Conservation (phyloP, 2,113 vertebrate genomes). For the Jaculus jaculus region DNA sequence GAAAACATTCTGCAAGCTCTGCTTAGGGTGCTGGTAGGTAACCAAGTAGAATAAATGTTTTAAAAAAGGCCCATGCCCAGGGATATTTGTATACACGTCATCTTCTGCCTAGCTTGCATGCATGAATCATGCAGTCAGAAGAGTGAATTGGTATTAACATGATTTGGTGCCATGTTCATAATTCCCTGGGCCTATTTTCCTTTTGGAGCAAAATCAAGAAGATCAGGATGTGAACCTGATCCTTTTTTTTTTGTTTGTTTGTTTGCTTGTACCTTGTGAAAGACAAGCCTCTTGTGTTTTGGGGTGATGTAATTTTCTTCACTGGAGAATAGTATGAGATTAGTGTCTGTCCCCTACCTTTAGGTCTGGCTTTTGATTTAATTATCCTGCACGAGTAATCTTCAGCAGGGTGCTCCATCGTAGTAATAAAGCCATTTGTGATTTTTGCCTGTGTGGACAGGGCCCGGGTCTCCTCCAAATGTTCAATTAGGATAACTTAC, state of each 20-base stretch:
- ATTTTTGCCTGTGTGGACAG: slow-evolving; percentile 35
- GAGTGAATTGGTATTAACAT: slow-evolving; percentile 53
- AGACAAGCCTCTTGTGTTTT: slow-evolving; percentile 43
- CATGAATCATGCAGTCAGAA: slow-evolving; percentile 65
- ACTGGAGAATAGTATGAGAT: slow-evolving; percentile 54
- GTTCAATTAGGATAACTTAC: slow-evolving; percentile 73
- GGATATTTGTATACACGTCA: slow-evolving; percentile 61
- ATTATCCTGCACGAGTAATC: slow-evolving; percentile 60
- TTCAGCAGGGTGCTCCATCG: slow-evolving; percentile 54
- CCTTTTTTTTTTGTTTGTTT: neutral
- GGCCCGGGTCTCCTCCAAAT: slow-evolving; percentile 60
- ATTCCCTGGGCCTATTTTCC: slow-evolving; percentile 35
- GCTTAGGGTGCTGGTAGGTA: slow-evolving; percentile 59
- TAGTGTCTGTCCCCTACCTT: slow-evolving; percentile 54
- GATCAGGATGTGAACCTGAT: slow-evolving; percentile 51
- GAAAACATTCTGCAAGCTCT: slow-evolving; percentile 56
- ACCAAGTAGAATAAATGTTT: slow-evolving; percentile 67
- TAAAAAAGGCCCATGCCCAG: slow-evolving; percentile 54
- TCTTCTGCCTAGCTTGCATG: slow-evolving; percentile 37
- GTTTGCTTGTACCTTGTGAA: slow-evolving; percentile 23
- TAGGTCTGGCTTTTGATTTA: slow-evolving; percentile 66
- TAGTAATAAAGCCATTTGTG: slow-evolving; percentile 63
- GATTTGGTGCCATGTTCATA: neutral
- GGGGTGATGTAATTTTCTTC: slow-evolving; percentile 65
- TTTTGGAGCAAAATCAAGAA: slow-evolving; percentile 46